phyloP scores from a whole-genome alignment of 2,797 vertebrate species.

The Xiphorhynchus erythropygius region DNA sequence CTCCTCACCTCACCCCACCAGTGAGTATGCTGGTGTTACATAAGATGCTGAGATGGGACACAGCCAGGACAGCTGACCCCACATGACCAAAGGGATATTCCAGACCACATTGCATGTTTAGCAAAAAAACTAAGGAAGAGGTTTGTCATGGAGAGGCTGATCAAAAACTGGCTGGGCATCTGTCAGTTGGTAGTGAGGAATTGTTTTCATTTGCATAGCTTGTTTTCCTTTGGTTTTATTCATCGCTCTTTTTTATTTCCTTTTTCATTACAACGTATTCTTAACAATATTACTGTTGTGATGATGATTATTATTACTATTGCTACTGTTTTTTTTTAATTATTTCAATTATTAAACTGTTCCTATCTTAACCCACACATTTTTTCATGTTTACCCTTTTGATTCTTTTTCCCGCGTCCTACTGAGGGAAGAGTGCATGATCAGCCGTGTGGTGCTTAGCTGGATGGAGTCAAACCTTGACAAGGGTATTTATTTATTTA shows the following conservation, averaged over 20 bases:
- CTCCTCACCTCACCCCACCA: neutral
- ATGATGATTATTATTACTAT: neutral
- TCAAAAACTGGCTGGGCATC: neutral
- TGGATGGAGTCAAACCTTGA: neutral
- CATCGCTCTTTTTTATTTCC: neutral
- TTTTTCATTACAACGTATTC: neutral
- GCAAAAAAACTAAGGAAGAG: neutral
- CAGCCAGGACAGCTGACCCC: neutral
- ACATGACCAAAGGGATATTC: no score
- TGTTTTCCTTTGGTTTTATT: neutral
- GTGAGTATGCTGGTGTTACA: fast-evolving
- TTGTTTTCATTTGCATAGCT: neutral
- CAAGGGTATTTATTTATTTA: neutral
- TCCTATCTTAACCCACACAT: neutral
- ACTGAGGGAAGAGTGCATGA: neutral
- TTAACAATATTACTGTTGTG: neutral
- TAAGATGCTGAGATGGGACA: neutral
- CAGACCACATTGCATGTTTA: no score
- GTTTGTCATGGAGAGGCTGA: neutral
- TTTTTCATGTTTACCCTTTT: neutral
- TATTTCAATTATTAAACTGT: neutral
- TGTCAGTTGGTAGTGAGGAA: neutral
- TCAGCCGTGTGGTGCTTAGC: neutral
- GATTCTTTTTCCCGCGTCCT: fast-evolving
- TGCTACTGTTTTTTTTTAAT: neutral